These are phyloP conservation scores for Prionailurus viverrinus DNA, from an alignment of 2,113 vertebrate genomes.

Conservation along the genomic window DNA sequence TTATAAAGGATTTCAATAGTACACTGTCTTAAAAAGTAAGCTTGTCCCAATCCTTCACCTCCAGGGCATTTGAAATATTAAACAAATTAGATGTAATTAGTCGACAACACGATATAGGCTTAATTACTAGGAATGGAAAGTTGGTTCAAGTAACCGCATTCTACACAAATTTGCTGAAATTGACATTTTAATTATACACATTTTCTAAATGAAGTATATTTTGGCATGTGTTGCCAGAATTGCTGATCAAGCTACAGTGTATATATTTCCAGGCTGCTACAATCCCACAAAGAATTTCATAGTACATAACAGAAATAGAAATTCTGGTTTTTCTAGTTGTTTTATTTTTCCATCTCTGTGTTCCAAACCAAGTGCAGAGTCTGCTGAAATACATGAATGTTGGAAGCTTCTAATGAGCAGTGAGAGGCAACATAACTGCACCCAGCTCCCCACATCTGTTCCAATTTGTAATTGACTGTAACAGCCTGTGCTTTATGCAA, in stretches of 20 bases:
- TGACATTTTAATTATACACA: slow-evolving; percentile 20
- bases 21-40: neutral
- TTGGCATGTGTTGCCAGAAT: neutral
- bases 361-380: slow-evolving; percentile 20
- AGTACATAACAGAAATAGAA: slow-evolving; percentile 59
- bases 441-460: slow-evolving; percentile 5
- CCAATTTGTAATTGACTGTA: slow-evolving; percentile 17
- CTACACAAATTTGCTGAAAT: slow-evolving; percentile 13
- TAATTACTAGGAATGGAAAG: neutral
- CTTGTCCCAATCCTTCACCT: neutral
- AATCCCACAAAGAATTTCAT: slow-evolving; percentile 57
- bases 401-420: slow-evolving; percentile 39
- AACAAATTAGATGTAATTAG: slow-evolving; percentile 24
- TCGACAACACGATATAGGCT: neutral
- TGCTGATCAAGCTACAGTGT: slow-evolving; percentile 11
- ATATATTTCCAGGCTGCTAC: slow-evolving; percentile 46
- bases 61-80: slow-evolving; percentile 3
- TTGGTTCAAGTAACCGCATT: slow-evolving; percentile 43
- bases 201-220: slow-evolving; percentile 34
- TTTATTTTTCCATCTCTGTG: slow-evolving; percentile 55
- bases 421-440: neutral
- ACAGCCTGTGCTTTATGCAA: slow-evolving; percentile 31
- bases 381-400: slow-evolving; percentile 40
- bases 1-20: neutral
- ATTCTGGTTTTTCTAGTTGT: neutral